Percentiles rank a stretch among this genome's conserved stretches.
These are phyloP conservation scores for Latheticus oryzae DNA, from an alignment of 2,888 invertebrate species.

Conservation along the genomic window DNA sequence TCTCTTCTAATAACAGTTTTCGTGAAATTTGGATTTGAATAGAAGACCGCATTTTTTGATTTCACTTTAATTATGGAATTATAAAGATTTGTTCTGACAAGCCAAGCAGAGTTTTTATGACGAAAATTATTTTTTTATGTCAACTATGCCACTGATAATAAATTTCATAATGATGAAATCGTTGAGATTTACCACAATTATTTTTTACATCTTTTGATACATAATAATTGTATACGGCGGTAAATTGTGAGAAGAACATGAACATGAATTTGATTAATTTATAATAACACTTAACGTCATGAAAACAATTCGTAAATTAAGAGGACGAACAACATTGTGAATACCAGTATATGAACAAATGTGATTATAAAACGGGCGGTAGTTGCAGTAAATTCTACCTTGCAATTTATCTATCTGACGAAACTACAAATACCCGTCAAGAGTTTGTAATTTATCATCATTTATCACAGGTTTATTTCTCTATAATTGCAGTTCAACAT, in stretches of 20 bases:
- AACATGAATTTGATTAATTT: slow-evolving; percentile 32
- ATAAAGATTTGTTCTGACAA: no score
- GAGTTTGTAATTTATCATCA: slow-evolving; percentile 47
- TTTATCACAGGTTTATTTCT: slow-evolving; percentile 48
- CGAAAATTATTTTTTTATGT: slow-evolving; percentile 21
- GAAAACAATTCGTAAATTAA: slow-evolving; percentile 24
- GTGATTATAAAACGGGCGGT: slow-evolving; percentile 46
- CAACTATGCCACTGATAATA: slow-evolving; percentile 36
- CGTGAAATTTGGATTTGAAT: no score
- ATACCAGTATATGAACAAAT: slow-evolving; percentile 39
- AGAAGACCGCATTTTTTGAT: no score
- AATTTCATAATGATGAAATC: slow-evolving; percentile 22
- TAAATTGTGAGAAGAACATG: slow-evolving; percentile 26
- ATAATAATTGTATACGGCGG: slow-evolving; percentile 23
- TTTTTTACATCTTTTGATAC: slow-evolving; percentile 26
- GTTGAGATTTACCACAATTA: slow-evolving; percentile 13
- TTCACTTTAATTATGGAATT: no score
- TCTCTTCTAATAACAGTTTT: no score
- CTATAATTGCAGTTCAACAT: slow-evolving; percentile 48
- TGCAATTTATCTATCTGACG: slow-evolving; percentile 49
- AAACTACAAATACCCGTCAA: slow-evolving; percentile 39
- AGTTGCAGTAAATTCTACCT: slow-evolving; percentile 49
- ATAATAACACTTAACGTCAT: slow-evolving; percentile 3
- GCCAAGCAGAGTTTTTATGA: slow-evolving; percentile 42
- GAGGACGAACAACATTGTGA: slow-evolving; percentile 15